These are phyloP conservation scores for Hyposmocoma kahamanoa DNA, from an alignment of 1,140 invertebrate species.

Conservation along the genomic window DNA sequence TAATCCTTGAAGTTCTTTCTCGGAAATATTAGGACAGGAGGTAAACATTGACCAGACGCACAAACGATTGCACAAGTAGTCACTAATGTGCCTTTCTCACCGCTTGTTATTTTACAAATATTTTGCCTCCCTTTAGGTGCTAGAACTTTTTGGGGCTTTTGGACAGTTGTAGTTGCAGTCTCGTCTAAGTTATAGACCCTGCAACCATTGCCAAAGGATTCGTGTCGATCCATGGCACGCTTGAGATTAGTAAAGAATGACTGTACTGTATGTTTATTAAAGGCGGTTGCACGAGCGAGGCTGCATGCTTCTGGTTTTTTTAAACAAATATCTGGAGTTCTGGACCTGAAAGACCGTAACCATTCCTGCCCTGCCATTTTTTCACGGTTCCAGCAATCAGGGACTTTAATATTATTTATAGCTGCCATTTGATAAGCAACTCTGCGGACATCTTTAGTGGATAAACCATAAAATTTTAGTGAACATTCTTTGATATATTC, in stretches of 20 bases:
- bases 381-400: too few relatives aligned
- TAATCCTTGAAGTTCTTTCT: constrained; percentile 40
- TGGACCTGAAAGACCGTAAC: too few relatives aligned
- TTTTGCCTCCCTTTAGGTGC: constrained; percentile 42
- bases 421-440: too few relatives aligned
- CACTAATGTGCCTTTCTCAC: constrained; percentile 56
- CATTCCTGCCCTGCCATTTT: too few relatives aligned
- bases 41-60: constrained; percentile 28
- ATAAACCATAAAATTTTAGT: too few relatives aligned
- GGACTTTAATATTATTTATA: too few relatives aligned
- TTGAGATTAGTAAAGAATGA: constrained; percentile 15
- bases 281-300: background rate
- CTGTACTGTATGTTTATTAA: background rate
- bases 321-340: too few relatives aligned
- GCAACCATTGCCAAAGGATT: constrained; percentile 11
- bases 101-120: constrained; percentile 50
- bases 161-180: constrained; percentile 64
- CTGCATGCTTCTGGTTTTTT: too few relatives aligned
- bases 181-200: constrained; percentile 58
- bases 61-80: constrained; percentile 48
- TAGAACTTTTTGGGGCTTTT: constrained; percentile 35
- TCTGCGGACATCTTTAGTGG: too few relatives aligned
- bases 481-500: too few relatives aligned
- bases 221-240: constrained; percentile 3
- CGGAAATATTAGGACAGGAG: constrained; percentile 40